phyloP scores from a whole-genome alignment of 2,888 invertebrate species.

The Cerastis leucographa region DNA sequence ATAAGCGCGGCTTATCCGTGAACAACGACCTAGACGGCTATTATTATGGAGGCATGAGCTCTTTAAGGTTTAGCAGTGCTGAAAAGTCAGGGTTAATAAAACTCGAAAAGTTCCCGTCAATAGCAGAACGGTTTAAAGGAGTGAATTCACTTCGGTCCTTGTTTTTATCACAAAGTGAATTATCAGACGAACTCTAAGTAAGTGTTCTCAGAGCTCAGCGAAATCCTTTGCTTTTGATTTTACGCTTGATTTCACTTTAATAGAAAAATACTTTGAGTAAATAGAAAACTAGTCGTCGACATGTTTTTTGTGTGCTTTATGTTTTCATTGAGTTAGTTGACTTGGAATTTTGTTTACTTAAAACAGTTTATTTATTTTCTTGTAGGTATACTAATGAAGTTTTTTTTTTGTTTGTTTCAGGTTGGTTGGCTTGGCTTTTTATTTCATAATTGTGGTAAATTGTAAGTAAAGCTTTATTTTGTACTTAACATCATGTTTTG shows the following conservation, averaged over 20 bases:
- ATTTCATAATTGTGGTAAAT: not conserved
- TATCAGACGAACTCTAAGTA: conserved; percentile 49
- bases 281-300: not conserved
- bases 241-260: conserved; percentile 50
- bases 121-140: conserved; percentile 32
- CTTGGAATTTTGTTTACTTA: not conserved
- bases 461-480: not conserved
- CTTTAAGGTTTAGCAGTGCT: not conserved
- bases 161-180: conserved; percentile 55
- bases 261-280: conserved; percentile 11
- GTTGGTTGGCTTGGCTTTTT: not conserved
- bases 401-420: conserved; percentile 4
- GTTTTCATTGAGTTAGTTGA: not conserved
- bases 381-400: not conserved
- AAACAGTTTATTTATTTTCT: not conserved
- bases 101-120: conserved; percentile 54
- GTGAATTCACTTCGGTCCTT: conserved; percentile 38
- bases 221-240: conserved; percentile 55
- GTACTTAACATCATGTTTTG: not conserved
- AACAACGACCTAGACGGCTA: not conserved
- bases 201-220: conserved; percentile 39
- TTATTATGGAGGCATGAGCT: not conserved
- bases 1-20: not conserved
- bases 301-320: not conserved
- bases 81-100: not conserved